Conservation (phyloP, 1,140 invertebrate species). For the Euglossa dilemma region DNA sequence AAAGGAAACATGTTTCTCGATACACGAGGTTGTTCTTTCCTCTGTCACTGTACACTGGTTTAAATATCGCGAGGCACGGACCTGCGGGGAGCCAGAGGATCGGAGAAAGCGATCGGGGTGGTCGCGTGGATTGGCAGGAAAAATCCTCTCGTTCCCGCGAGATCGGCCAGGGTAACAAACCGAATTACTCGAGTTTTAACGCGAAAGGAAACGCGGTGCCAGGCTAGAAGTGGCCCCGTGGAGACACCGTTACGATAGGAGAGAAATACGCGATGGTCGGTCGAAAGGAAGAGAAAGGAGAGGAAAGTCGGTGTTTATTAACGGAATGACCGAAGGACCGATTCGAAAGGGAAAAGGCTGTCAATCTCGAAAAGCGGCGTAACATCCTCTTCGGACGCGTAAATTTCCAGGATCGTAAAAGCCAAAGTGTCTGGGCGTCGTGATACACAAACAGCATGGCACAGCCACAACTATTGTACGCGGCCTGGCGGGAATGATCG, state of each 20-base stretch:
- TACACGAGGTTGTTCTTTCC: slow-evolving; percentile 54
- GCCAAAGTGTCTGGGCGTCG: slow-evolving; percentile 25
- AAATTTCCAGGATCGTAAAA: slow-evolving; percentile 43
- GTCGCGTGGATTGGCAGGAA: neutral
- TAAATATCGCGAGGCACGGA: slow-evolving; percentile 50
- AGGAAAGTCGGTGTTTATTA: neutral
- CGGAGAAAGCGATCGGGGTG: neutral
- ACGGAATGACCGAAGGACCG: neutral
- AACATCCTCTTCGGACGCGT: slow-evolving; percentile 15
- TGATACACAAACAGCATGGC: slow-evolving; percentile 45
- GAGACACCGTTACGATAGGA: slow-evolving; percentile 9
- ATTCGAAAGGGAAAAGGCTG: neutral
- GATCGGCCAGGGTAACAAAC: slow-evolving; percentile 35
- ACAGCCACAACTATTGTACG: slow-evolving; percentile 30
- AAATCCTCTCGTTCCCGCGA: slow-evolving; percentile 17
- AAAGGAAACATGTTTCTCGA: slow-evolving; percentile 66
- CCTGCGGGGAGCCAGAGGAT: neutral
- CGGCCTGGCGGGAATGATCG: slow-evolving; percentile 38
- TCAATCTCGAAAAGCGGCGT: neutral
- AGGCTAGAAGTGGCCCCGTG: slow-evolving; percentile 12
- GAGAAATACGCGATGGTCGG: neutral
- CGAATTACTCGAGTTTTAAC: slow-evolving; percentile 56
- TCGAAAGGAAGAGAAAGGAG: neutral
- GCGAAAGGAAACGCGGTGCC: neutral
- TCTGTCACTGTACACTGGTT: slow-evolving; percentile 64